A percentile compares a stretch with the other conserved stretches of the same genome.
phyloP scores from a whole-genome alignment of 2,113 vertebrate species.

The Pluvianellus socialis region DNA sequence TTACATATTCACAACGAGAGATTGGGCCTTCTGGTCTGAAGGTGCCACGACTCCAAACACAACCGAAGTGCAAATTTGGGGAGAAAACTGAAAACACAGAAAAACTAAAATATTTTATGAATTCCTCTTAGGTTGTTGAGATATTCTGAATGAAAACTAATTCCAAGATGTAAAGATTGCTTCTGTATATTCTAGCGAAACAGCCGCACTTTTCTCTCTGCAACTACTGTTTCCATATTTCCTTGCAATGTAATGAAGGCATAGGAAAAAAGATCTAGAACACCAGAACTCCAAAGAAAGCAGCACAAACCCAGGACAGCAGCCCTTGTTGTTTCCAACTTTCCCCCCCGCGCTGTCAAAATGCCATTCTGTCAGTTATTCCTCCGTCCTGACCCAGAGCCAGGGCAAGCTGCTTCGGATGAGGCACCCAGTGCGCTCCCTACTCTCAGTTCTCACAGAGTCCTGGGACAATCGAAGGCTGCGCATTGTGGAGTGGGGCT shows the following conservation, averaged over 20 bases:
- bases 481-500: accelerated
- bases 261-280: neutral
- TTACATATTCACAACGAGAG: neutral
- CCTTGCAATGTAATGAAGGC: neutral
- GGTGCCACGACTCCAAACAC: neutral
- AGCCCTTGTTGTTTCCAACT: neutral
- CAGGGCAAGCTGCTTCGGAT: neutral
- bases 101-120: neutral
- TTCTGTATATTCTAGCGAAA: neutral
- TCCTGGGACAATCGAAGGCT: neutral
- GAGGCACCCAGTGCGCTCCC: neutral
- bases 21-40: neutral
- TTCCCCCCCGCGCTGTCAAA: accelerated
- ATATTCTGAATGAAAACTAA: neutral
- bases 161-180: neutral
- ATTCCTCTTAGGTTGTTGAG: neutral
- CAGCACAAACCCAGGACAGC: neutral
- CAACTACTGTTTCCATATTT: neutral
- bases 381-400: neutral
- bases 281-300: neutral
- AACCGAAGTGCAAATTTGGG: neutral
- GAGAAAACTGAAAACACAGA: neutral
- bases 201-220: neutral
- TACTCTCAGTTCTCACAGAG: neutral
- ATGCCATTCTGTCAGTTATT: neutral